These are phyloP conservation scores for Dolichopus griseipennis DNA, from an alignment of 2,888 invertebrate genomes.

Conservation along the genomic window DNA sequence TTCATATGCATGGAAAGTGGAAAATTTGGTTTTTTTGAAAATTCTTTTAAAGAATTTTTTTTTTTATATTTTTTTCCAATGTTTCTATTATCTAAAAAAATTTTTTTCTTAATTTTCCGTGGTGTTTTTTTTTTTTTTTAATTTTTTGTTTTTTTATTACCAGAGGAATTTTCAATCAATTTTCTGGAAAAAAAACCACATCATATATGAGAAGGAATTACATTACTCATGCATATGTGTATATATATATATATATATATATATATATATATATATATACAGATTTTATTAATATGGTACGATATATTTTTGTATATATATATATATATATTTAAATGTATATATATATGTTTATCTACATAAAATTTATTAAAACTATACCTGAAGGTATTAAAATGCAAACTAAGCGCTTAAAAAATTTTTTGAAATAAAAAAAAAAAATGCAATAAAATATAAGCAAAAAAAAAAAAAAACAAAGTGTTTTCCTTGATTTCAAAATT, in stretches of 20 bases:
- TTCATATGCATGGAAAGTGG: not conserved
- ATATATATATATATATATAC: no score
- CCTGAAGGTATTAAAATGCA: slow-evolving; percentile 2
- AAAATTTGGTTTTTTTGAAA: not conserved
- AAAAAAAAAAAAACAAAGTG: no score
- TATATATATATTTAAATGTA: no score
- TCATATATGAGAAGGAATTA: not conserved
- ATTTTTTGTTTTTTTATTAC: not conserved
- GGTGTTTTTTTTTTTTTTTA: not conserved
- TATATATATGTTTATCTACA: not conserved
- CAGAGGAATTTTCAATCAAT: slow-evolving; percentile 3
- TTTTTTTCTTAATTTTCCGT: not conserved
- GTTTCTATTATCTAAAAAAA: slow-evolving; percentile 2
- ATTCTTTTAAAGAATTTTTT: not conserved
- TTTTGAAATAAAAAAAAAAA: not conserved
- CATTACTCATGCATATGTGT: no score
- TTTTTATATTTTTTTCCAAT: not conserved
- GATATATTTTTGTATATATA: no score
- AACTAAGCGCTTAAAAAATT: not conserved
- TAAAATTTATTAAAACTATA: not conserved
- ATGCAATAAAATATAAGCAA: no score
- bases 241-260: no score
- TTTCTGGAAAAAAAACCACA: not conserved
- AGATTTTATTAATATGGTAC: no score
- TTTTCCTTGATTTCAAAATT: not conserved